A percentile compares a stretch with the other conserved stretches of the same genome.
Conservation (phyloP, 2,797 vertebrate species). For the Eulemur albifrons region DNA sequence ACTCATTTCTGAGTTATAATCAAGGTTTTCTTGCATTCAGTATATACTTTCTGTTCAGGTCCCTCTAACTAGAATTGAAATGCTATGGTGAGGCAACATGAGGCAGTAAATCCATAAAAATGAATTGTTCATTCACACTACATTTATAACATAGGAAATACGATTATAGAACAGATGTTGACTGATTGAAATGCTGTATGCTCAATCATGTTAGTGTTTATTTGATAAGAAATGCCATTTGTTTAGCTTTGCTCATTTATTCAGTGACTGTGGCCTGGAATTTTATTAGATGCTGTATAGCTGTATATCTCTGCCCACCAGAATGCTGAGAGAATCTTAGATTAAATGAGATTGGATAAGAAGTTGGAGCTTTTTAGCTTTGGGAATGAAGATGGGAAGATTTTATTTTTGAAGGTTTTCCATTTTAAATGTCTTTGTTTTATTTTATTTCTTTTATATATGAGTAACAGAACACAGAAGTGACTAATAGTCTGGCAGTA, state of each 20-base stretch:
- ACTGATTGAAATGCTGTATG: slow-evolving; percentile 67
- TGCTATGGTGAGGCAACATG: slow-evolving; percentile 31
- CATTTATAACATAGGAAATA: slow-evolving; percentile 67
- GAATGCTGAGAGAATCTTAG: slow-evolving; percentile 49
- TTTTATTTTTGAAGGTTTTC: slow-evolving; percentile 46
- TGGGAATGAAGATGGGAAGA: neutral
- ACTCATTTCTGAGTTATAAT: slow-evolving; percentile 33
- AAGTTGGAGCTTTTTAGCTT: slow-evolving; percentile 34
- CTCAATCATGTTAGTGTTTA: slow-evolving; percentile 73
- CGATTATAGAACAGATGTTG: slow-evolving; percentile 62
- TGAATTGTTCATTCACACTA: slow-evolving; percentile 62
- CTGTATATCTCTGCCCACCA: slow-evolving; percentile 10
- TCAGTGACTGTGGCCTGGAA: slow-evolving; percentile 53
- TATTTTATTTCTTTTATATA: slow-evolving; percentile 54
- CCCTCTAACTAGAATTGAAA: slow-evolving; percentile 57
- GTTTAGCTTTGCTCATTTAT: slow-evolving; percentile 64
- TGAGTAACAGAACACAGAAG: neutral
- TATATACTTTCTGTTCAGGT: slow-evolving; percentile 20
- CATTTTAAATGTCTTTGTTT: slow-evolving; percentile 39
- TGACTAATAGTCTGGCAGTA: slow-evolving; percentile 34
- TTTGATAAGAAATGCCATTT: slow-evolving; percentile 71
- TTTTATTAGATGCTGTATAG: slow-evolving; percentile 63
- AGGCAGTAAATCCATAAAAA: slow-evolving; percentile 66
- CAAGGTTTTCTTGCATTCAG: neutral
- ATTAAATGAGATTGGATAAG: slow-evolving; percentile 7